Evolutionary conservation across 2,888 invertebrate genomes (phyloP).

Genomic region (Lathronympha strigana): DNA sequence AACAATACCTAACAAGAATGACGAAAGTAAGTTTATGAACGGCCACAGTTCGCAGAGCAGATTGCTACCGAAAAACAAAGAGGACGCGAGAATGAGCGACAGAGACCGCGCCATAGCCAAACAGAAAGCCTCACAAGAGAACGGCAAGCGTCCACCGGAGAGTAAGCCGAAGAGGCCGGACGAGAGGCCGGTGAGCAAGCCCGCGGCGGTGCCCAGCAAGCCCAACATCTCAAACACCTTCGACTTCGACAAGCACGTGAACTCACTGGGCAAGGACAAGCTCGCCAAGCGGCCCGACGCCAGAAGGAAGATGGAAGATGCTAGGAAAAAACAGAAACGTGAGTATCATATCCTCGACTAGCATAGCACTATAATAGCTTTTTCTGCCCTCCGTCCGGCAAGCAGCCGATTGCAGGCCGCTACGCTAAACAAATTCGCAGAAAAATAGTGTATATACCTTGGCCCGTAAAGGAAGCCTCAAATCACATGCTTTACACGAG

Average conservation of each 20-base stretch:
- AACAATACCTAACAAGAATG: constrained; percentile 56
- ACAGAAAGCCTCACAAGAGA: constrained; percentile 54
- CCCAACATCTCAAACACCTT: constrained; percentile 63
- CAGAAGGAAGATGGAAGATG: constrained; percentile 68
- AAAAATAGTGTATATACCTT: too few relatives aligned
- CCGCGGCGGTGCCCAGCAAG: constrained; percentile 60
- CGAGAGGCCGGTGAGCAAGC: constrained; percentile 55
- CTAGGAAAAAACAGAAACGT: constrained; percentile 65
- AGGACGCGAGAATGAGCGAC: constrained; percentile 53
- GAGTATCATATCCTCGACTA: constrained; percentile 52
- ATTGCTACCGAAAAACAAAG: constrained; percentile 62
- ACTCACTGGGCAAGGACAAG: constrained; percentile 58
- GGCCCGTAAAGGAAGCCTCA: too few relatives aligned
- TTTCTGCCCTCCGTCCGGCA: too few relatives aligned
- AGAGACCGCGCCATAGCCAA: constrained; percentile 59
- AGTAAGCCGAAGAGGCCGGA: constrained; percentile 61
- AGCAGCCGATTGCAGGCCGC: too few relatives aligned
- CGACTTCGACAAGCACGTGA: constrained; percentile 78
- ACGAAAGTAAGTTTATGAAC: constrained; percentile 60
- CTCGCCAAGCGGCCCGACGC: constrained; percentile 58
- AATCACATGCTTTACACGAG: too few relatives aligned
- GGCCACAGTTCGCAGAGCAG: constrained; percentile 65
- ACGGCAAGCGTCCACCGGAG: constrained; percentile 57
- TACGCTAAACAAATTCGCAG: too few relatives aligned
- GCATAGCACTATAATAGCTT: too few relatives aligned